Base-by-base conservation (phyloP, 2,888 invertebrate species). In the Nomada flava region DNA sequence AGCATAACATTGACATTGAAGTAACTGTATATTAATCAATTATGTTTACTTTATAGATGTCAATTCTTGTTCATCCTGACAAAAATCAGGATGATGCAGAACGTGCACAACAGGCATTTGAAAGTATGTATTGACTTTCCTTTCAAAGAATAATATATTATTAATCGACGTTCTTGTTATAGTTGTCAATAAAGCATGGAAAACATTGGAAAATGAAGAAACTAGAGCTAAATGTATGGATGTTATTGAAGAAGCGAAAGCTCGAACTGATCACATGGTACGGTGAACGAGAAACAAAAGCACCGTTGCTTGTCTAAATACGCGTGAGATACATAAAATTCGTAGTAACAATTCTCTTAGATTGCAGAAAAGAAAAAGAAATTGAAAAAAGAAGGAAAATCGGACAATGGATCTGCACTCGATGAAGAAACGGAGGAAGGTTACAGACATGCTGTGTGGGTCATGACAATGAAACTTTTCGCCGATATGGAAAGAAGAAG, bases 11-110 rank as follows among this genome's bases (percentile, higher is more conserved):
- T 7, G 7, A 18, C n/a, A 42, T 47, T 15, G 57, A 11, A 11
- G 10, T n/a, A 23, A 60, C 18, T 20, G 9, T 5, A 68, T 74
- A 65, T 3, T 15, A 23, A 78, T 74, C 20, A 57, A 29, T 36
- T n/a, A 36, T 65, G 55, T 42, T 36, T 82, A n/a, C 74, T 76
- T 83, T 86, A 89, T 92, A 96, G 95, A 95, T 99, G 91, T 99
- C 99, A 23, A 98, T 99, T 94, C 95, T 99, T 91, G 99, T 99
- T 52, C 99, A 99, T 96, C 99, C 99, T 29, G 99, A 99, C 94
- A 99, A 99, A 95, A 99, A 99, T 95, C 97, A 97, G 94, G 98
- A 99, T 94, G 98, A 99, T 94, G 95, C 96, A 44, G 99, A 99
- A 77, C 95, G 98, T 93, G 98, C 99, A 2, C 98, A 99, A 93